A percentile compares a stretch with the other conserved stretches of the same genome.
These are phyloP conservation scores for Adelphocoris suturalis DNA, from an alignment of 2,888 invertebrate species.

Conservation along the genomic window DNA sequence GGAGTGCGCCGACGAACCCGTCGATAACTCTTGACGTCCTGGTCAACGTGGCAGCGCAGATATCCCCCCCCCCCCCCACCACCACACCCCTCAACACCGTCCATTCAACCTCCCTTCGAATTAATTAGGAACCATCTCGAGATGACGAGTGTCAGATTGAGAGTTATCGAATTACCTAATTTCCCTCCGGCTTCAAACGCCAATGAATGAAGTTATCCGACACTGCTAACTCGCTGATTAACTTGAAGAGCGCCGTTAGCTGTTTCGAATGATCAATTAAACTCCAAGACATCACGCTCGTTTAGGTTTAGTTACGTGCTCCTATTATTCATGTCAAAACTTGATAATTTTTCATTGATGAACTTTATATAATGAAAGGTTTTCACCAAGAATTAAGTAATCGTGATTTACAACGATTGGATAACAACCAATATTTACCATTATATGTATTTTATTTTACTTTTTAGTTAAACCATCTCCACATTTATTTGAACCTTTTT, in stretches of 20 bases:
- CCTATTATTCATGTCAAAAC: too few relatives aligned
- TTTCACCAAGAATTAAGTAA: too few relatives aligned
- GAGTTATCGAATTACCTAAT: conserved; percentile 28
- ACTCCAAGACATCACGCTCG: too few relatives aligned
- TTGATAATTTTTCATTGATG: too few relatives aligned
- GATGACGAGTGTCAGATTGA: conserved; percentile 42
- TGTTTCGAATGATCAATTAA: not conserved
- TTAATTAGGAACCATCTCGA: conserved; percentile 43
- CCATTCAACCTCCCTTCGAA: not conserved
- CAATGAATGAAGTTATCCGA: not conserved
- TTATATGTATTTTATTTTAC: too few relatives aligned
- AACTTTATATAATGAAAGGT: too few relatives aligned
- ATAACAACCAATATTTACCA: too few relatives aligned
- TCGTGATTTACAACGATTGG: too few relatives aligned
- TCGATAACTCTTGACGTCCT: not conserved
- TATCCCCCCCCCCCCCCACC: not conserved
- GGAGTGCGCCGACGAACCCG: not conserved
- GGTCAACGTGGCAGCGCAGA: not conserved
- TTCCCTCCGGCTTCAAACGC: conserved; percentile 1
- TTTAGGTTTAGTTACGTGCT: too few relatives aligned
- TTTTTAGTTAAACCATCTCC: too few relatives aligned
- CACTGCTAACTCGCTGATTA: not conserved
- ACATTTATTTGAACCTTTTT: too few relatives aligned
- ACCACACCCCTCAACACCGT: not conserved
- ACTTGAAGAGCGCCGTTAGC: not conserved